phyloP scores from a whole-genome alignment of 64 coral and sea anemone species.

The Anthopleura sola region DNA sequence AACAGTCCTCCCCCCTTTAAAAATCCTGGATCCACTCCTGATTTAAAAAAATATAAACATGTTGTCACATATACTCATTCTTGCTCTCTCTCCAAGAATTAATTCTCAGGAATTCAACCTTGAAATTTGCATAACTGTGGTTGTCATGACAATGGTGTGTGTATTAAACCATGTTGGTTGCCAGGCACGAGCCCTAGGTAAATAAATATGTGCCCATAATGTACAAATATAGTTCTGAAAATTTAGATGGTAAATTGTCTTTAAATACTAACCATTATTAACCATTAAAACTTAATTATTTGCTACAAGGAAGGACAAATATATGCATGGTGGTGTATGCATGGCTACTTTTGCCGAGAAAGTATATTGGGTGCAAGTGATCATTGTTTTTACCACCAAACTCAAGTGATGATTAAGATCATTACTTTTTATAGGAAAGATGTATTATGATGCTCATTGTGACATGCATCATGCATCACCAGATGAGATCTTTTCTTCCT shows the following conservation, averaged over 20 bases:
- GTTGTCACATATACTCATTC: neutral
- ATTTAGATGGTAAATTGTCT: too few species aligned
- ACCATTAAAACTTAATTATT: neutral
- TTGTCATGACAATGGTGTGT: slow-evolving; percentile 6
- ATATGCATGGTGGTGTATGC: neutral
- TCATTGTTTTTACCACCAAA: too few species aligned
- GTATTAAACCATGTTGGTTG: neutral
- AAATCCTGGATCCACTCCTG: too few species aligned
- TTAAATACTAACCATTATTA: too few species aligned
- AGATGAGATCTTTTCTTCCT: too few species aligned
- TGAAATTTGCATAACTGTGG: neutral
- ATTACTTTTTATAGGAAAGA: too few species aligned
- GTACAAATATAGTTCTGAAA: neutral
- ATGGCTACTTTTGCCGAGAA: neutral
- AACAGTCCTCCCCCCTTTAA: too few species aligned
- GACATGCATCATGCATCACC: too few species aligned
- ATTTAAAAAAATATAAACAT: neutral
- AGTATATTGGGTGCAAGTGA: too few species aligned
- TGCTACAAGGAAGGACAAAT: neutral
- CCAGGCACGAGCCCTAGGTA: slow-evolving; percentile 1
- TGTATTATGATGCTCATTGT: too few species aligned
- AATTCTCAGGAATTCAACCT: slow-evolving; percentile 1
- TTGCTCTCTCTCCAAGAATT: neutral
- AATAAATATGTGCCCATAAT: neutral
- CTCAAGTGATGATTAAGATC: too few species aligned